Conservation (phyloP, 2,113 vertebrate species). For the Halichoerus grypus region DNA sequence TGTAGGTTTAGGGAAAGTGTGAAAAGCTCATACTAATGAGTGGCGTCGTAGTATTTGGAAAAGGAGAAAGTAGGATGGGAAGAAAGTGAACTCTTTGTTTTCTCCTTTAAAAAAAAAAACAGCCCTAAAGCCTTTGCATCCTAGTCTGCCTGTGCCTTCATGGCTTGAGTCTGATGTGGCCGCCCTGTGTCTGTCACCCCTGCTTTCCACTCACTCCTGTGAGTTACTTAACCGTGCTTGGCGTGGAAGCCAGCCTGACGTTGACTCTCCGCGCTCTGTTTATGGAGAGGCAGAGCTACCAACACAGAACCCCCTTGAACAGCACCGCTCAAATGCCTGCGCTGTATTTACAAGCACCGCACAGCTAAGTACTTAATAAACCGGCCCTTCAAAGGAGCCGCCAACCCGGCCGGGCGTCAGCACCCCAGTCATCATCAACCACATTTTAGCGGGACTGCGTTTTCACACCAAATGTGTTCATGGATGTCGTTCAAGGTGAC, state of each 20-base stretch:
- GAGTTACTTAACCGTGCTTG: background rate
- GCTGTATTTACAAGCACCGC: background rate
- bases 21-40: rapidly evolving
- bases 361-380: background rate
- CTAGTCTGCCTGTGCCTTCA: rapidly evolving
- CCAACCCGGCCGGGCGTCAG: background rate
- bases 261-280: background rate
- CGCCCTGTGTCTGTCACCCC: background rate
- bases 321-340: background rate
- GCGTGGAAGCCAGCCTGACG: background rate
- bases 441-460: background rate
- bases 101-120: background rate
- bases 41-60: background rate
- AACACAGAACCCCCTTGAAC: background rate
- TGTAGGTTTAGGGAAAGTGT: background rate
- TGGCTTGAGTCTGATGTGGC: background rate
- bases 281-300: background rate
- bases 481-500: background rate
- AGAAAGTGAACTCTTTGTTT: background rate
- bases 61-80: background rate
- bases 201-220: background rate
- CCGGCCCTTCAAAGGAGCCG: background rate
- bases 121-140: background rate
- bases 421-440: background rate
- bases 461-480: background rate